A percentile compares a stretch with the other conserved stretches of the same genome.
Conservation (phyloP, 2,797 vertebrate species). For the Megaceryle alcyon region DNA sequence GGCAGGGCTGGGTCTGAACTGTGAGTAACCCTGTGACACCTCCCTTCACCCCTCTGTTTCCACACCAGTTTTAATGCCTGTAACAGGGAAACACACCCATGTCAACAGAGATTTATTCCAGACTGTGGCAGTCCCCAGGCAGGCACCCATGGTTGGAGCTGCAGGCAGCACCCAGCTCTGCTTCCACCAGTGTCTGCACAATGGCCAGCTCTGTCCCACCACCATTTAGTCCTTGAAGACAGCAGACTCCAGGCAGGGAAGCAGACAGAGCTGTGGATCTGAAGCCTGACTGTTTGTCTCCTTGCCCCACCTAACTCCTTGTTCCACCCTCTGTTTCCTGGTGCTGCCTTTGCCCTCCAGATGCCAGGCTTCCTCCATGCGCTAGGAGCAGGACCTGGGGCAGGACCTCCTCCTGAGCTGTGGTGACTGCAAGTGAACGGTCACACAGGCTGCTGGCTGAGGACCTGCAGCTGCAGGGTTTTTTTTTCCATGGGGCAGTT, state of each 20-base stretch:
- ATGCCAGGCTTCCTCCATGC: neutral
- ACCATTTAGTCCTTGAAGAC: neutral
- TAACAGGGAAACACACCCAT: constrained; percentile 19
- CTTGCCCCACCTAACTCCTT: neutral
- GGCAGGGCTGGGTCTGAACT: neutral
- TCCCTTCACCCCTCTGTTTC: constrained; percentile 1
- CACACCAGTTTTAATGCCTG: neutral
- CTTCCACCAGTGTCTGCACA: neutral
- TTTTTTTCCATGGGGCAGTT: neutral
- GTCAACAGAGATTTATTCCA: neutral
- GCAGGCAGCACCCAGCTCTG: neutral
- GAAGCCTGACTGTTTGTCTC: neutral
- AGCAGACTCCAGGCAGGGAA: neutral
- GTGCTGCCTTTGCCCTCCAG: rapidly evolving
- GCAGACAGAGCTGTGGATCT: neutral
- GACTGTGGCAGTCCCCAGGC: neutral
- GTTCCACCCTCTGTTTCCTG: neutral
- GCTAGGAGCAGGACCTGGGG: neutral
- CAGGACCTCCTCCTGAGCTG: neutral
- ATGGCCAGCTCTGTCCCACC: neutral
- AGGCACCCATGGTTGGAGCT: neutral
- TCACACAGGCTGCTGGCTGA: neutral
- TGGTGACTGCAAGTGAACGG: neutral
- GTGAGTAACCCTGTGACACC: neutral
- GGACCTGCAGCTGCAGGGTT: neutral